phyloP scores from a whole-genome alignment of 2,113 vertebrate species.

The Bujurquina vittata region DNA sequence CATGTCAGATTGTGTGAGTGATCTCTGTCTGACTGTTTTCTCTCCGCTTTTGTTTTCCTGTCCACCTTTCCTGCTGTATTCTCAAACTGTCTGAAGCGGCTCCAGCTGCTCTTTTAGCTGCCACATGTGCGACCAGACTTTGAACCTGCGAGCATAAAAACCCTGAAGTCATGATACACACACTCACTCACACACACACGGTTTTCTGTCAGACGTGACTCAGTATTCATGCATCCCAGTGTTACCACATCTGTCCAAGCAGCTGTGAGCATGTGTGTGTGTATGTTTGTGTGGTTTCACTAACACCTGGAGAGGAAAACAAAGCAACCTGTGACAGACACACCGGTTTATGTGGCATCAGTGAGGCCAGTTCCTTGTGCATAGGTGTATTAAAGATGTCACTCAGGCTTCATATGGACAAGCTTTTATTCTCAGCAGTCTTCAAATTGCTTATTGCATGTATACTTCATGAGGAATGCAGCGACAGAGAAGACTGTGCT shows the following conservation, averaged over 20 bases:
- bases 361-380: conserved; percentile 23
- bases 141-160: conserved; percentile 50
- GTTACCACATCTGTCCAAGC: conserved; percentile 70
- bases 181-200: neutral
- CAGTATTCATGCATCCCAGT: conserved; percentile 49
- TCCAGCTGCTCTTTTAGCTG: conserved; percentile 21
- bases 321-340: conserved; percentile 36
- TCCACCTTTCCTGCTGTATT: conserved; percentile 44
- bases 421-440: conserved; percentile 2
- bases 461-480: conserved; percentile 7
- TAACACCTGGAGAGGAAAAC: conserved; percentile 62
- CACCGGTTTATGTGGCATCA: neutral
- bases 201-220: conserved; percentile 71
- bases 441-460: conserved; percentile 6
- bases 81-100: neutral
- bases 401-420: conserved; percentile 42
- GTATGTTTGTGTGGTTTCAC: conserved; percentile 27
- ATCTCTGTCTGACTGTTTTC: conserved; percentile 24
- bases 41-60: conserved; percentile 40
- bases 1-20: conserved; percentile 4
- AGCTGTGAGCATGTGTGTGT: conserved; percentile 45
- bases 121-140: conserved; percentile 47
- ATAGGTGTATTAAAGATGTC: conserved; percentile 35
- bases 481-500: neutral
- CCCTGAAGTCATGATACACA: conserved; percentile 63